Conservation (phyloP, 2,113 vertebrate species). For the Cavia porcellus region DNA sequence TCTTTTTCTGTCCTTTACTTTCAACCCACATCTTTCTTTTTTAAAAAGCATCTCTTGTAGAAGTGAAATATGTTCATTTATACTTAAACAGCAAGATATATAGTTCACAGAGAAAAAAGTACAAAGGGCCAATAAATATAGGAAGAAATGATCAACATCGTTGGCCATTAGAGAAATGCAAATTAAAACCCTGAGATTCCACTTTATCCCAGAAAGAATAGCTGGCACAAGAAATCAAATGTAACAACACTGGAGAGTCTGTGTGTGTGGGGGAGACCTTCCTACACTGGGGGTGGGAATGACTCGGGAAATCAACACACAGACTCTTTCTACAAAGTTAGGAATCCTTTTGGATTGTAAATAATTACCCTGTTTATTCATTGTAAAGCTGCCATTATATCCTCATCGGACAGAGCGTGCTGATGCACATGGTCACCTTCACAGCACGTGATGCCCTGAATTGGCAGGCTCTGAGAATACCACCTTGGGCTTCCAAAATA, state of each 20-base stretch:
- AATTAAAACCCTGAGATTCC: not conserved
- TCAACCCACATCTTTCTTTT: not conserved
- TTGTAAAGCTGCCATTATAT: not conserved
- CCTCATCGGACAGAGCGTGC: not conserved
- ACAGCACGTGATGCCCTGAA: not conserved
- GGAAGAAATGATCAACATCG: not conserved
- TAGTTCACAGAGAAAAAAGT: not conserved
- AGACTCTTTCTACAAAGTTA: not conserved
- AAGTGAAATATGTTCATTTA: constrained; percentile 53
- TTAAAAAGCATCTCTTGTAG: not conserved
- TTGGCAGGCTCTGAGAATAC: constrained; percentile 28
- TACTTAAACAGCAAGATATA: constrained; percentile 26
- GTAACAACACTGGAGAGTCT: not conserved
- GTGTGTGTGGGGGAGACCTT: not conserved
- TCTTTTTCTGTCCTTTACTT: constrained; percentile 44
- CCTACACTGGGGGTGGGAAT: not conserved
- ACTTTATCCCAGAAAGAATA: not conserved
- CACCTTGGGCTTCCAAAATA: constrained; percentile 53
- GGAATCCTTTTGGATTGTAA: not conserved
- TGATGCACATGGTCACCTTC: not conserved
- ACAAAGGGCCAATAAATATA: not conserved
- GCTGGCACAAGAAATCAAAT: not conserved
- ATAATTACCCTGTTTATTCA: not conserved
- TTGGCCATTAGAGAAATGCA: not conserved
- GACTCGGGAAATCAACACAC: not conserved